Conservation (phyloP, 2,113 vertebrate species). For the Epinephelus moara region DNA sequence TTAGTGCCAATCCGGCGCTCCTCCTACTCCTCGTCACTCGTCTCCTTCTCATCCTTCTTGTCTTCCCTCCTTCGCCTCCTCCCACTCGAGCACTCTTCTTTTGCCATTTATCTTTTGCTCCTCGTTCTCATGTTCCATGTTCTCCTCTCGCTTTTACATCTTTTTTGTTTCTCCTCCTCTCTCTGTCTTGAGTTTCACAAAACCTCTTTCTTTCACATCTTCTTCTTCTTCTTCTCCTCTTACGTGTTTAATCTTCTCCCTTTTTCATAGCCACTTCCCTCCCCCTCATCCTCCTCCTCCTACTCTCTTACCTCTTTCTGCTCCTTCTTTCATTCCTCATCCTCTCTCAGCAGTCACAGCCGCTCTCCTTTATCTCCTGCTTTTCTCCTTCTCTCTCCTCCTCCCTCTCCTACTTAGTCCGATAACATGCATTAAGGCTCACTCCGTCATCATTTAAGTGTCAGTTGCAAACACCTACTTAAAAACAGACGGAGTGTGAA, state of each 20-base stretch:
- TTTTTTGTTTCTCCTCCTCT: constrained; percentile 32
- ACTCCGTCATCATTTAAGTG: constrained; percentile 25
- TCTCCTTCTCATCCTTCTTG: constrained; percentile 48
- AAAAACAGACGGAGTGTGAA: not conserved
- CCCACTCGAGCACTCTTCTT: not conserved
- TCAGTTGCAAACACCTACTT: constrained; percentile 9
- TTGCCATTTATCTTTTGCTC: constrained; percentile 31
- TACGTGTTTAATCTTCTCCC: constrained; percentile 24
- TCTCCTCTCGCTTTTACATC: constrained; percentile 18
- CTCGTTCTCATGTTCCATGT: constrained; percentile 16
- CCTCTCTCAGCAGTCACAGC: constrained; percentile 13
- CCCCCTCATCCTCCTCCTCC: constrained; percentile 5
- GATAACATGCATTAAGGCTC: constrained; percentile 26
- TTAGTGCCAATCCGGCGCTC: constrained; percentile 38
- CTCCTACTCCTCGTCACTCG: constrained; percentile 42
- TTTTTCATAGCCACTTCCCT: not conserved
- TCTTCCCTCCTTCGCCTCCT: constrained; percentile 6
- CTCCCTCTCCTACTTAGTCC: constrained; percentile 17
- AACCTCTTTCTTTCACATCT: constrained; percentile 13
- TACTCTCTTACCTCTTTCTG: not conserved
- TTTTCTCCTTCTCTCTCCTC: not conserved
- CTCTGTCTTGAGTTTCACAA: constrained; percentile 40
- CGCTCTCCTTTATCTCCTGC: not conserved
- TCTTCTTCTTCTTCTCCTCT: constrained; percentile 32
- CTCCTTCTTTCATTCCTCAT: constrained; percentile 35